These are phyloP conservation scores for Tigriopus japonicus DNA, from an alignment of 1,140 invertebrate genomes.

Conservation along the genomic window DNA sequence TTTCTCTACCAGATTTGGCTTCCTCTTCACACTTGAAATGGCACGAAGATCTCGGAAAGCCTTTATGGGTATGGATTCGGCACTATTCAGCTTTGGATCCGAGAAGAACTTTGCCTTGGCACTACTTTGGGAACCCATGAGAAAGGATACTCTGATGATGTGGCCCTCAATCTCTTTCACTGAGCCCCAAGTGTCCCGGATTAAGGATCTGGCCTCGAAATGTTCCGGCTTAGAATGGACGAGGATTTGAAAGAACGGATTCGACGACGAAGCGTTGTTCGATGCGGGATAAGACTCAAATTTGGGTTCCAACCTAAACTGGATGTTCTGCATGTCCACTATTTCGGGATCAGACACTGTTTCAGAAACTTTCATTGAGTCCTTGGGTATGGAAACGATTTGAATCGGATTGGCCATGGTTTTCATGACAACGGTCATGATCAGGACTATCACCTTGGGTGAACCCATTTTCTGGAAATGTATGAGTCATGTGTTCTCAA, in stretches of 20 bases:
- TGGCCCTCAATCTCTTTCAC: conserved; percentile 16
- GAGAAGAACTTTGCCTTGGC: conserved; percentile 8
- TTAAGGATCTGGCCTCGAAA: conserved; percentile 24
- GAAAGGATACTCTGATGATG: conserved; percentile 22
- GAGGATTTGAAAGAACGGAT: conserved; percentile 20
- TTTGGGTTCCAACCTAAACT: too few species aligned
- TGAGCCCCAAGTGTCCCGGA: conserved; percentile 24
- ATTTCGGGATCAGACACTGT: too few species aligned
- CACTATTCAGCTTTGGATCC: conserved; percentile 19
- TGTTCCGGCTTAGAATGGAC: conserved; percentile 27
- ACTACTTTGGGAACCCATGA: conserved; percentile 19
- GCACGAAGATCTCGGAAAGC: neutral
- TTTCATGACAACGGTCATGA: too few species aligned
- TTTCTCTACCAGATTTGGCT: neutral
- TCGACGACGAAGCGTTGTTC: neutral
- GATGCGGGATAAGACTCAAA: too few species aligned
- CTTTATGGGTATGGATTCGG: neutral
- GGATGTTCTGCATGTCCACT: too few species aligned
- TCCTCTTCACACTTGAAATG: neutral
- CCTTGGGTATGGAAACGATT: too few species aligned
- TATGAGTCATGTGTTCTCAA: too few species aligned
- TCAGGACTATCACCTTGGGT: too few species aligned
- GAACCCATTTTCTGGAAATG: too few species aligned
- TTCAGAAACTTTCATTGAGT: too few species aligned
- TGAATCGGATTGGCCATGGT: too few species aligned